A percentile compares a stretch with the other conserved stretches of the same genome.
These are phyloP conservation scores for Lepidurus arcticus DNA, from an alignment of 1,140 invertebrate species.

Conservation along the genomic window DNA sequence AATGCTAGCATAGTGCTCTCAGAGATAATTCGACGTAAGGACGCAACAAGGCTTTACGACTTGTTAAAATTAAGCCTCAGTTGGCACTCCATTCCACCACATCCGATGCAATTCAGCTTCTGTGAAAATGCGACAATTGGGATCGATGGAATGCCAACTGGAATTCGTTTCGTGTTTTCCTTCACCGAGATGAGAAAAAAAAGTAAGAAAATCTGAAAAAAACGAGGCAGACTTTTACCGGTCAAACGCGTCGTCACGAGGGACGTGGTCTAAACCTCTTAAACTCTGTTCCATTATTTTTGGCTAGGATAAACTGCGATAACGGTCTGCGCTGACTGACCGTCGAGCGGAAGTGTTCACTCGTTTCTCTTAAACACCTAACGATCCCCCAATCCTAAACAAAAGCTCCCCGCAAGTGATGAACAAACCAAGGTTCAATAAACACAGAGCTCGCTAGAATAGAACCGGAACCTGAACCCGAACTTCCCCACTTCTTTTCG, in stretches of 20 bases:
- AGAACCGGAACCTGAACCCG: not conserved
- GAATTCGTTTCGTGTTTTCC: not conserved
- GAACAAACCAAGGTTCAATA: not conserved
- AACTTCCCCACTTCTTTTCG: not conserved
- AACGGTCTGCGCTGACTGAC: not conserved
- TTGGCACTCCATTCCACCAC: too few species aligned
- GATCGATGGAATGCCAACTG: too few species aligned
- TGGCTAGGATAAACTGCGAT: slow-evolving; percentile 6
- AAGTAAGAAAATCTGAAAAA: not conserved
- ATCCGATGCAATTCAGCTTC: not conserved
- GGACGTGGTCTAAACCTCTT: not conserved
- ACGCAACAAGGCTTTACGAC: too few species aligned
- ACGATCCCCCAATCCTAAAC: not conserved
- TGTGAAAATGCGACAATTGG: not conserved
- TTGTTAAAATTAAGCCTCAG: too few species aligned
- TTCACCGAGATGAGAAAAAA: not conserved
- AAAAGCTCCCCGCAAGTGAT: not conserved
- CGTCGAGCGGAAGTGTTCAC: not conserved
- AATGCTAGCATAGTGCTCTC: too few species aligned
- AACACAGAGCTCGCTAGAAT: not conserved
- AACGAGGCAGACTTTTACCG: not conserved
- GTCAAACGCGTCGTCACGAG: not conserved
- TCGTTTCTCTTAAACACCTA: slow-evolving; percentile 11
- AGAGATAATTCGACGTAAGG: too few species aligned
- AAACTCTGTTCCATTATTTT: not conserved